Conservation (phyloP, 2,888 invertebrate genomes). For the Drosophila kambysellisi region DNA sequence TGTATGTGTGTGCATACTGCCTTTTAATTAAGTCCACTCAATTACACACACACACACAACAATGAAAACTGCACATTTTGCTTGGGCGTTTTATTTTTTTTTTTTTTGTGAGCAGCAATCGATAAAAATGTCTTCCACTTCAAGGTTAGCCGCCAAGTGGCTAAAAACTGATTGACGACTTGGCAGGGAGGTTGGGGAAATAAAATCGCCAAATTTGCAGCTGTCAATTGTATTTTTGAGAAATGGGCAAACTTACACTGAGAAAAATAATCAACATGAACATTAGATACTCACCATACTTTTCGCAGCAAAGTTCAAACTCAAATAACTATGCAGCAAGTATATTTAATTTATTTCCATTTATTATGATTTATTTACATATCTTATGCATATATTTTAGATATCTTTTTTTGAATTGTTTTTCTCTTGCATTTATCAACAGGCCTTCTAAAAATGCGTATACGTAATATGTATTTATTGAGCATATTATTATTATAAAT, state of each 20-base stretch:
- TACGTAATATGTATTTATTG: conserved; percentile 48
- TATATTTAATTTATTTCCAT: background rate
- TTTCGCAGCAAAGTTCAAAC: no score
- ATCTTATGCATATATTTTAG: no score
- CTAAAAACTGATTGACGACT: conserved; percentile 20
- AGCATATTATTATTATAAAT: background rate
- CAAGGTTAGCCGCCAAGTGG: conserved; percentile 59
- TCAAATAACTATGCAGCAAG: no score
- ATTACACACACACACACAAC: conserved; percentile 39
- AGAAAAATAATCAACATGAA: background rate
- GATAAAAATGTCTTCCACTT: conserved; percentile 53
- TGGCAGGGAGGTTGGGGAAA: no score
- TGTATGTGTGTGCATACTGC: background rate
- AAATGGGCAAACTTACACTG: conserved; percentile 7
- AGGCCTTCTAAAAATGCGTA: conserved; percentile 36
- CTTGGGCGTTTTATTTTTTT: conserved; percentile 6
- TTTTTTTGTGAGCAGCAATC: conserved; percentile 41
- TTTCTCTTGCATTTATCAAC: background rate
- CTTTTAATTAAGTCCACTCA: conserved; percentile 55
- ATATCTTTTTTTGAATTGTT: no score
- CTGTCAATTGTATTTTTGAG: conserved; percentile 26
- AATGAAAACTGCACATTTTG: conserved; percentile 21
- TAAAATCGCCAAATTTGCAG: conserved; percentile 24
- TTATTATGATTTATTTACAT: background rate
- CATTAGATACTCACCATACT: background rate